Evolutionary conservation across 2,797 vertebrate genomes (phyloP).

Genomic region (Corythornis leucogaster): DNA sequence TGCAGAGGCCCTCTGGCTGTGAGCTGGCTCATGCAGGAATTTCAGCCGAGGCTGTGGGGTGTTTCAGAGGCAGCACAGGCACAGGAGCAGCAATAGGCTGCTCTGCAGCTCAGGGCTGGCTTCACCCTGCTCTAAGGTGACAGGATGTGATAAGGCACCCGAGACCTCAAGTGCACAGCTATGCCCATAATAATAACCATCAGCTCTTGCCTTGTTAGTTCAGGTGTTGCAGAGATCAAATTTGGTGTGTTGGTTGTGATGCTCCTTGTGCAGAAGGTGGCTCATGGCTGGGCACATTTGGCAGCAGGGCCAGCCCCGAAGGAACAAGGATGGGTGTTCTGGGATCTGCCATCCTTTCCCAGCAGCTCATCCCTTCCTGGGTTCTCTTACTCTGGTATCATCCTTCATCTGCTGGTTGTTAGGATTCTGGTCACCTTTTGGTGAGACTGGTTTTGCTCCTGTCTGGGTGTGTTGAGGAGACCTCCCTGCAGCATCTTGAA

Average conservation of each 20-base stretch:
- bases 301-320: rapidly evolving
- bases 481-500: not conserved
- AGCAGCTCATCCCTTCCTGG: not conserved
- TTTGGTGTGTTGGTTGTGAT: rapidly evolving
- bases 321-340: not conserved
- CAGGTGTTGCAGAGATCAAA: rapidly evolving
- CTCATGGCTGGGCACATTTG: not conserved
- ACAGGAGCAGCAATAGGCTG: not conserved
- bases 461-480: not conserved
- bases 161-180: not conserved
- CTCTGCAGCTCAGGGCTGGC: not conserved
- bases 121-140: not conserved
- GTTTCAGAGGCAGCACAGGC: not conserved
- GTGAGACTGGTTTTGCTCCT: rapidly evolving
- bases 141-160: not conserved
- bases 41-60: rapidly evolving
- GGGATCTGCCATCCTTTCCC: not conserved
- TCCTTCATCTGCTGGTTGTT: not conserved
- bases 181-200: not conserved
- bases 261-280: not conserved
- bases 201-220: not conserved
- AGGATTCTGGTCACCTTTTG: not conserved
- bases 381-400: not conserved
- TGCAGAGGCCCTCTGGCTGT: not conserved
- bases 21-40: conserved; percentile 6